These are phyloP conservation scores for Bombus waltoni DNA, from an alignment of 1,140 invertebrate genomes.

Conservation along the genomic window DNA sequence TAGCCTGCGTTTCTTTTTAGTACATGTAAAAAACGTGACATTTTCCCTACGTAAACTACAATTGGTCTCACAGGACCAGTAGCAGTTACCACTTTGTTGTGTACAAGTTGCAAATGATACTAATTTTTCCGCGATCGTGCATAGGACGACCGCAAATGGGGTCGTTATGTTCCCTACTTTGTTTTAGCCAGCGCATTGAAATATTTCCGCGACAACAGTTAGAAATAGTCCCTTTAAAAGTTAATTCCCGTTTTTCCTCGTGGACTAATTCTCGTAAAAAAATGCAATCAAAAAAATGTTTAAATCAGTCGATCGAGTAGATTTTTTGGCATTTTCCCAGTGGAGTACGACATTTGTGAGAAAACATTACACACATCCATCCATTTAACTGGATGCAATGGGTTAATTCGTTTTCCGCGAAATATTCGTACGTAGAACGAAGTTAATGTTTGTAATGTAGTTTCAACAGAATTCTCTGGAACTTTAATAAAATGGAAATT, in stretches of 20 bases:
- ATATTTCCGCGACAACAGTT: neutral
- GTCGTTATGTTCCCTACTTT: neutral
- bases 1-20: neutral
- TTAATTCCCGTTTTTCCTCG: neutral
- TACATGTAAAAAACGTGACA: no score
- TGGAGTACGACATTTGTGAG: neutral
- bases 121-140: conserved; percentile 20
- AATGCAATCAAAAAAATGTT: neutral
- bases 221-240: neutral
- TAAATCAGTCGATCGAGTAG: neutral
- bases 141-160: neutral
- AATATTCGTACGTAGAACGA: neutral
- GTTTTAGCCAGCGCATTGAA: neutral
- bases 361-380: neutral
- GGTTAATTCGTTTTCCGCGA: neutral
- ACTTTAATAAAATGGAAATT: conserved; percentile 6
- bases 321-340: neutral
- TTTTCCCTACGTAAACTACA: neutral
- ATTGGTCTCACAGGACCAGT: neutral
- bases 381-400: neutral
- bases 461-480: neutral
- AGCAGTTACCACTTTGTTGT: neutral
- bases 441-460: neutral
- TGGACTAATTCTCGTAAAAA: no score
- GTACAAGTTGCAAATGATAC: neutral